Evolutionary conservation across 2,888 invertebrate species (phyloP), one percentile per base, ranked within the genome.

Genomic region (Drosophila recens): DNA sequence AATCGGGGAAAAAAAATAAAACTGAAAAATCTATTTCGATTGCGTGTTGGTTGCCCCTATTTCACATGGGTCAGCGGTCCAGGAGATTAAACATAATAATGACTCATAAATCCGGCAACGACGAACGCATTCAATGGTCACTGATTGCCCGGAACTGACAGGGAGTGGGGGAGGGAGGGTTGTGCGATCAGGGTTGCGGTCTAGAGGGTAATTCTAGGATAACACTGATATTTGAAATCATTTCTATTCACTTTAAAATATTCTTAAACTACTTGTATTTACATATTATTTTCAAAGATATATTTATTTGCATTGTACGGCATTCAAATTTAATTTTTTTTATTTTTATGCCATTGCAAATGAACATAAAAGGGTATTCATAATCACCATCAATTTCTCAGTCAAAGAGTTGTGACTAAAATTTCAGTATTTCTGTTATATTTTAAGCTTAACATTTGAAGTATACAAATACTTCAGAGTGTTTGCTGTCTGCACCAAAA

Each of bases 31-130:
- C 71, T 67, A 62, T 84, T 65, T 67, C 54, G 52, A 53, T 80
- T 82, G 90, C 85, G 75, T 86, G 85, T 80, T 71, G 75, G 73
- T 61, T 75, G 90, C 86, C 89, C 90, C 89, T 90, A 88, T 90
- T 86, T 88, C 84, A 87, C 84, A 84, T 87, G 88, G 88, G 80
- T 79, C 87, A 80, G 51, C 75, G 74, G 56, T 80, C 52, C 68
- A 58, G 54, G 64, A 75, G 73, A 86, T 85, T 78, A 88, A 71
- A 69, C 68, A 72, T 65, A 82, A 82, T 89, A 88, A 85, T 86
- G 87, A 75, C 83, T 72, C 88, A 82, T 65, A 80, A 88, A 88
- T 90, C 86, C 85, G 82, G 80, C 65, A 63, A 53, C 36, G 67
- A 57, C 59, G 54, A 64, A 53, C 65, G 63, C 66, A 72, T 72